phyloP scores from a whole-genome alignment of 2,113 vertebrate genomes.

The Struthidea cinerea region DNA sequence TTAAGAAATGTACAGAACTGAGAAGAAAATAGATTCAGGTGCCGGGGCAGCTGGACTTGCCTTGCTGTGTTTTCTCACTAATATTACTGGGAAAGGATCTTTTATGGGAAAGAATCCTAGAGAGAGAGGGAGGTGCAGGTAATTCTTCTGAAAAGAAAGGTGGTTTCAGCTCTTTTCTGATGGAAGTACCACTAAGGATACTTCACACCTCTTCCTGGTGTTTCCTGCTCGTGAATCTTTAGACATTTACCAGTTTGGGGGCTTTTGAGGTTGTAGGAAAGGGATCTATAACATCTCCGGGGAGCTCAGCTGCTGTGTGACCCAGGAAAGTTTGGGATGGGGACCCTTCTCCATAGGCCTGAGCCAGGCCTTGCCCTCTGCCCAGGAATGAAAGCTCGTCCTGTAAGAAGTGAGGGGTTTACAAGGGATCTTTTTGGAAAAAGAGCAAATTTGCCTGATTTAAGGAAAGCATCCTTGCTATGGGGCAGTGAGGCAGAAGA shows the following conservation, averaged over 20 bases:
- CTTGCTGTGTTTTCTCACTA: not conserved
- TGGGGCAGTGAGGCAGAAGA: not conserved
- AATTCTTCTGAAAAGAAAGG: not conserved
- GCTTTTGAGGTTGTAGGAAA: not conserved
- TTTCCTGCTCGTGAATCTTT: not conserved
- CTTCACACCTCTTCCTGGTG: not conserved
- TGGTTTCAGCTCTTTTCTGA: not conserved
- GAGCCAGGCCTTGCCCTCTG: not conserved
- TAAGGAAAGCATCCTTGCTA: not conserved
- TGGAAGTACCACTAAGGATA: not conserved
- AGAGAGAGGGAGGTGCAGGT: too few relatives aligned
- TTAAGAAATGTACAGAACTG: not conserved
- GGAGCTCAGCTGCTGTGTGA: not conserved
- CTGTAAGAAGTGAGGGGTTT: not conserved
- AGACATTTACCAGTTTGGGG: accelerated
- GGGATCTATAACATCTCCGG: accelerated
- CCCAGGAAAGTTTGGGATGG: not conserved
- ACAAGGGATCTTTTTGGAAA: accelerated
- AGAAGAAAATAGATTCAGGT: not conserved
- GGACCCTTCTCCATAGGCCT: not conserved
- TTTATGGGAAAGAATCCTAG: not conserved
- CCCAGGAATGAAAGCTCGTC: not conserved
- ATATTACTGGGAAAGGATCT: not conserved
- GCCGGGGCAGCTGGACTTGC: not conserved
- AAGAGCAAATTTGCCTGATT: not conserved